Evolutionary conservation across 2,797 vertebrate species (phyloP), one percentile per base, ranked within the genome.

Genomic region (Syngnathus acus): DNA sequence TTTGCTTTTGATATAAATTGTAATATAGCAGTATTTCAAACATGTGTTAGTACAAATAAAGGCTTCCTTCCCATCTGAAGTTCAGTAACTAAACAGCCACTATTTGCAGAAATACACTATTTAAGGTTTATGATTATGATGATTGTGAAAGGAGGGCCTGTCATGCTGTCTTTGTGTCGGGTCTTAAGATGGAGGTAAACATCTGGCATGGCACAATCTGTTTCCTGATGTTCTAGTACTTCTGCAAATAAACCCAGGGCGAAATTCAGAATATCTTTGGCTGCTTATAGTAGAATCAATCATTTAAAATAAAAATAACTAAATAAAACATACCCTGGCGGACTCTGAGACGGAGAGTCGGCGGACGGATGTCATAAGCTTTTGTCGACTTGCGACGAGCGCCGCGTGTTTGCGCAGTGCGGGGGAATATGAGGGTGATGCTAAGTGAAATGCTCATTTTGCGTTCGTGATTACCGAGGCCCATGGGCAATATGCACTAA

Each of bases 391-490:
- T 57, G 71, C 58, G 19, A 40, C 9, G 58, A 19, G 4, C 39
- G 9, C 58, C 39, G 38, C 51, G 50, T 55, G 64, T 55, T 26
- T 65, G 65, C 16, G 53, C 53, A 51, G 16, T 84, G 81, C 76
- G 51, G 78, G 79, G 81, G 68, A 64, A 78, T 73, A 73, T 87
- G 87, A 90, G 90, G 82, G 84, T 91, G 91, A 92, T 88, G 87
- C 85, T 89, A 91, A 92, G 91, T 91, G 91, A 92, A 91, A 92
- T 89, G 90, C 90, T 91, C 91, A 91, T 91, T 91, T 92, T 91
- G 89, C 86, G 81, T 91, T 90, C 89, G 90, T 91, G 91, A 93
- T 91, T 91, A 90, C 90, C 78, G 74, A 88, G 89, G 86, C 91
- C 92, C 92, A 89, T 90, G 90, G 92, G 92, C 92, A 83, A 92